Conservation (phyloP, 2,113 vertebrate genomes). For the Marmota flaviventris region DNA sequence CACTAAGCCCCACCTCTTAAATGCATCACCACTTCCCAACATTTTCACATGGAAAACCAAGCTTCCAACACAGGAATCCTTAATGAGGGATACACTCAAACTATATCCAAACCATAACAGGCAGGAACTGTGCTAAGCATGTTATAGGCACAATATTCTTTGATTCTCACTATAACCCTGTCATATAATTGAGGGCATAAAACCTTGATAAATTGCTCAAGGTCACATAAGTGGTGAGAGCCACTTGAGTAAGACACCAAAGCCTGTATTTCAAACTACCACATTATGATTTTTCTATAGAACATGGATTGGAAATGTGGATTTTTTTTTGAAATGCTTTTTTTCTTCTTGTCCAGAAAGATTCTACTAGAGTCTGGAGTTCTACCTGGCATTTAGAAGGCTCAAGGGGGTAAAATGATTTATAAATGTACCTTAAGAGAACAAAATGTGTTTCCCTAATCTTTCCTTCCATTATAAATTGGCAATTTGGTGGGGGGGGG, state of each 20-base stretch:
- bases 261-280: not conserved
- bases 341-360: not conserved
- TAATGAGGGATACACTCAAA: not conserved
- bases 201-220: not conserved
- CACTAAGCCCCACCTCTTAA: not conserved
- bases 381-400: constrained; percentile 7
- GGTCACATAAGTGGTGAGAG: not conserved
- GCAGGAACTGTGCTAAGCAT: not conserved
- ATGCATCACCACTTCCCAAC: too few relatives aligned
- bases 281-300: not conserved
- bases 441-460: not conserved
- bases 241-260: not conserved
- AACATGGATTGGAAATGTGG: constrained; percentile 16
- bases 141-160: not conserved
- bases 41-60: not conserved
- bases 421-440: not conserved
- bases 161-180: not conserved
- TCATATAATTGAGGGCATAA: not conserved
- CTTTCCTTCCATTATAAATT: not conserved
- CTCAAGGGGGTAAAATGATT: not conserved
- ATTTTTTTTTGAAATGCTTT: not conserved
- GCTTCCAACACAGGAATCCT: not conserved
- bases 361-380: constrained; percentile 1
- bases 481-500: not conserved
- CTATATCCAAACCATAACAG: not conserved